These are phyloP conservation scores for Accipiter cooperii DNA, from an alignment of 2,113 vertebrate species.

Conservation along the genomic window DNA sequence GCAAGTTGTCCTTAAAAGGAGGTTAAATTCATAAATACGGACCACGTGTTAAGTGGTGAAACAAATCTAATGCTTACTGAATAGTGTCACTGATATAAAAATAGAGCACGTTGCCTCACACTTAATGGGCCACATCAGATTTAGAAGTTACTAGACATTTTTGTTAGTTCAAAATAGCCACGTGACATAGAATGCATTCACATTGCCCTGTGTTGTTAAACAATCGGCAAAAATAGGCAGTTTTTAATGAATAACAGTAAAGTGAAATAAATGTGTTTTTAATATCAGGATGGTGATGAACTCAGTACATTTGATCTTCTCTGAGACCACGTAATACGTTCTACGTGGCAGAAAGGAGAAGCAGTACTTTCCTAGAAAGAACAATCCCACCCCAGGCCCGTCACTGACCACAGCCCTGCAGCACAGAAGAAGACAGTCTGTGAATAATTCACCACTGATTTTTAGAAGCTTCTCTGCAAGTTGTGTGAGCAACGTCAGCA, in stretches of 20 bases:
- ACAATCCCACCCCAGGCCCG: not conserved
- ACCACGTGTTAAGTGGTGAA: constrained; percentile 28
- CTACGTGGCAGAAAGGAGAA: not conserved
- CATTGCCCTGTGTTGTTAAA: not conserved
- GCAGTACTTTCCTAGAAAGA: not conserved
- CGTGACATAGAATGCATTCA: not conserved
- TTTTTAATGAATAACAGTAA: not conserved
- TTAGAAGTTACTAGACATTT: not conserved
- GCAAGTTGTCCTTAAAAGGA: constrained; percentile 56
- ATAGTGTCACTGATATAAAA: constrained; percentile 42
- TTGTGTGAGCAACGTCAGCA: not conserved
- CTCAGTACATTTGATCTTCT: not conserved
- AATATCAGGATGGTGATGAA: not conserved
- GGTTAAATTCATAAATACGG: constrained; percentile 38
- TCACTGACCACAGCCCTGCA: not conserved
- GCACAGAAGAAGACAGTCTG: not conserved
- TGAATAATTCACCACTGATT: not conserved
- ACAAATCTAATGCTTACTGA: constrained; percentile 28
- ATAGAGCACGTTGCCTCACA: not conserved
- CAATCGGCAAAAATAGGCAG: not conserved
- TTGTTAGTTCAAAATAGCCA: not conserved
- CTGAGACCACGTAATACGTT: fast-evolving
- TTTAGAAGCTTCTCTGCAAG: not conserved
- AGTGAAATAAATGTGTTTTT: not conserved
- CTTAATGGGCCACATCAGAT: not conserved